These are phyloP conservation scores for Drosophila bipectinata DNA, from an alignment of 1,140 invertebrate species.

Conservation along the genomic window DNA sequence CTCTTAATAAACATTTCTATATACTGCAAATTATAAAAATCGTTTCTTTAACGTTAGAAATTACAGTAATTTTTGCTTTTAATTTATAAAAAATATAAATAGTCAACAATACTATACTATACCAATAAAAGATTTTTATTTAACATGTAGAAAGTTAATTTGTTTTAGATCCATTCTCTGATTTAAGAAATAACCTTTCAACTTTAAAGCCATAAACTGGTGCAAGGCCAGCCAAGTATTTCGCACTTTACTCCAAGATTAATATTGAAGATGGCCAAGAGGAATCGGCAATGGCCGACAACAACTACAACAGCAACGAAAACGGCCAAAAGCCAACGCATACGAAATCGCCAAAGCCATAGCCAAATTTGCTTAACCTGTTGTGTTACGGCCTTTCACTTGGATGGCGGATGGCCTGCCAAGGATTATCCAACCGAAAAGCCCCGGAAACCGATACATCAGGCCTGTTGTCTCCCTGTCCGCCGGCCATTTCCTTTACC, in stretches of 20 bases:
- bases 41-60: too few relatives aligned
- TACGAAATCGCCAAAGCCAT: slow-evolving; percentile 7
- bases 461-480: slow-evolving; percentile 56
- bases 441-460: slow-evolving; percentile 78
- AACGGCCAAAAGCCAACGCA: neutral
- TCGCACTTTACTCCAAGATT: slow-evolving; percentile 11
- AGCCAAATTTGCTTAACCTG: slow-evolving; percentile 58
- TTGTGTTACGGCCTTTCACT: slow-evolving; percentile 48
- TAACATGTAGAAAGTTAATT: too few relatives aligned
- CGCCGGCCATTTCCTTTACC: slow-evolving; percentile 65
- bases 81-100: too few relatives aligned
- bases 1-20: too few relatives aligned
- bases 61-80: too few relatives aligned
- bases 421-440: slow-evolving; percentile 74
- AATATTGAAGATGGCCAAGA: slow-evolving; percentile 38
- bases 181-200: neutral
- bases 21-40: too few relatives aligned
- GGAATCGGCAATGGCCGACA: neutral
- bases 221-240: slow-evolving; percentile 47
- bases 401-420: slow-evolving; percentile 23
- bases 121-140: too few relatives aligned
- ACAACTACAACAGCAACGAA: neutral
- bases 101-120: too few relatives aligned
- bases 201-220: slow-evolving; percentile 35
- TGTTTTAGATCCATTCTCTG: too few relatives aligned